Conservation (phyloP, 2,888 invertebrate species). For the Phyto melanocephala region DNA sequence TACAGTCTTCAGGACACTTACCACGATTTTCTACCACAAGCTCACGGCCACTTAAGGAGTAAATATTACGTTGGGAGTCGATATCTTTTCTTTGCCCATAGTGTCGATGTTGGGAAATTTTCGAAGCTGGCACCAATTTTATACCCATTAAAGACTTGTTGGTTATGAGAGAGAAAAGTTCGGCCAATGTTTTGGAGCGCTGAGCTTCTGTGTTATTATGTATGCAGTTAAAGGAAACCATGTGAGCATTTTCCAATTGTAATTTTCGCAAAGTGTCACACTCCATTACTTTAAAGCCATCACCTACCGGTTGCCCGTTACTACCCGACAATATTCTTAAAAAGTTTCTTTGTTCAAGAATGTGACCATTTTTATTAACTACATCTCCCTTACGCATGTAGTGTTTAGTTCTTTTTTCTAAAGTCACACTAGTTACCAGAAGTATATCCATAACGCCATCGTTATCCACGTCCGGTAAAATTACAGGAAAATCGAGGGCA, state of each 20-base stretch:
- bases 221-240: conserved; percentile 81
- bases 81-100: conserved; percentile 81
- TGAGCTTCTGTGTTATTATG: conserved; percentile 82
- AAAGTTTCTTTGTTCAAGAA: conserved; percentile 81
- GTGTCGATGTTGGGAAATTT: conserved; percentile 80
- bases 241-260: conserved; percentile 80
- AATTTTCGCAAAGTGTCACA: conserved; percentile 82
- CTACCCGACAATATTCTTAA: conserved; percentile 85
- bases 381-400: conserved; percentile 66
- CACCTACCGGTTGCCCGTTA: conserved; percentile 84
- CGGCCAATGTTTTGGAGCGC: conserved; percentile 78
- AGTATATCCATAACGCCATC: conserved; percentile 86
- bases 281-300: conserved; percentile 82
- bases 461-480: conserved; percentile 85
- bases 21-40: conserved; percentile 86
- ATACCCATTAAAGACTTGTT: conserved; percentile 74
- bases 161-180: conserved; percentile 78
- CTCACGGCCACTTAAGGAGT: conserved; percentile 82
- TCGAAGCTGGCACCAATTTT: conserved; percentile 76
- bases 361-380: conserved; percentile 66
- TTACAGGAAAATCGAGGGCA: conserved; percentile 84
- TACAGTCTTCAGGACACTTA: conserved; percentile 84
- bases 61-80: conserved; percentile 81
- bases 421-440: conserved; percentile 80
- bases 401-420: conserved; percentile 72